Evolutionary conservation across 1,140 invertebrate species (phyloP).

Genomic region (Conus ventricosus): DNA sequence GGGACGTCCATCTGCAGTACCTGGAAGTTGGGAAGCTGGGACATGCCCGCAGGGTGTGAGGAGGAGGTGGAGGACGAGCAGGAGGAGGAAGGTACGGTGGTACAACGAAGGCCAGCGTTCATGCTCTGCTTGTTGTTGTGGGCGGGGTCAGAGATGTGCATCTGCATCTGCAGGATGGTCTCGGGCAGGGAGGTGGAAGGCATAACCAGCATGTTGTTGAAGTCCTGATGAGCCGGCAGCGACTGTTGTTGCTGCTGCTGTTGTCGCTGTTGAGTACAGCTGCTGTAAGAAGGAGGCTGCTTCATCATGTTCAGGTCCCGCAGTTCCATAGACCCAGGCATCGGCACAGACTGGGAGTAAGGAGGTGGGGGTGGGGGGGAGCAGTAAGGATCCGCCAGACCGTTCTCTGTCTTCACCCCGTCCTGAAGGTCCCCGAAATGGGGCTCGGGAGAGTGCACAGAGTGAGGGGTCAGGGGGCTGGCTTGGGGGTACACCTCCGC

Average conservation of each 20-base stretch:
- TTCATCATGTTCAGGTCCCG: constrained; percentile 64
- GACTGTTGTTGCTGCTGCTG: constrained; percentile 19
- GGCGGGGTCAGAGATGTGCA: constrained; percentile 53
- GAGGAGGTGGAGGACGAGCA: neutral
- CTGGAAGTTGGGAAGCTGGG: constrained; percentile 65
- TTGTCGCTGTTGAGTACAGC: constrained; percentile 63
- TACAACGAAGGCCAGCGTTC: constrained; percentile 62
- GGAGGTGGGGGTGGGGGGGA: constrained; percentile 64
- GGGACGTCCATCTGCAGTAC: constrained; percentile 58
- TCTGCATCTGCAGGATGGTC: constrained; percentile 50
- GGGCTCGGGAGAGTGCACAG: constrained; percentile 68
- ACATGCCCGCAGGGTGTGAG: neutral
- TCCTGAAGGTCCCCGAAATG: constrained; percentile 51
- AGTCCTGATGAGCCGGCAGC: neutral
- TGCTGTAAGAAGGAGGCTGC: constrained; percentile 72
- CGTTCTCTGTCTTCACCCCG: constrained; percentile 48
- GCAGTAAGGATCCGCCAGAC: constrained; percentile 42
- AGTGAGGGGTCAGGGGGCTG: constrained; percentile 61
- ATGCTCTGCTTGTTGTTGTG: constrained; percentile 50
- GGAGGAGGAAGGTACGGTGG: constrained; percentile 43
- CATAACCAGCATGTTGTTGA: constrained; percentile 51
- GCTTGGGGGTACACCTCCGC: constrained; percentile 62
- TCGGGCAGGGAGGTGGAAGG: constrained; percentile 50
- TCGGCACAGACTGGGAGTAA: constrained; percentile 58
- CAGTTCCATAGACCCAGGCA: constrained; percentile 51